Percentiles rank a stretch among this genome's conserved stretches.
phyloP scores from a whole-genome alignment of 2,797 vertebrate species.

The Pseudomugil tenellus region DNA sequence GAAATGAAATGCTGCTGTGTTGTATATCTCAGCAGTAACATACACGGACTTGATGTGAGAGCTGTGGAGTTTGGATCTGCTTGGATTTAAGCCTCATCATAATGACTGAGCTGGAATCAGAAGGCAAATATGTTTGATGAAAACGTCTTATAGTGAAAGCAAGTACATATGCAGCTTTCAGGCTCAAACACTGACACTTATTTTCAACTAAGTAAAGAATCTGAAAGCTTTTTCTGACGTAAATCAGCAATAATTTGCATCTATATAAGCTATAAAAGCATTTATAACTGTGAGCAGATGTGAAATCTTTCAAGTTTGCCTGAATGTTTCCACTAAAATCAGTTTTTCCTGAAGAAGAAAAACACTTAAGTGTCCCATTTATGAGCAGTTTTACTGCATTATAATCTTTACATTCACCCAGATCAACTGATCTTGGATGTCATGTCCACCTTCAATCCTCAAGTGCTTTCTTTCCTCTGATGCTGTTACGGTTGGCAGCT shows the following conservation, averaged over 20 bases:
- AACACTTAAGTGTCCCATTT: background rate
- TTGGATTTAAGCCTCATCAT: background rate
- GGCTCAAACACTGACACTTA: background rate
- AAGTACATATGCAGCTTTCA: background rate
- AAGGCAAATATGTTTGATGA: background rate
- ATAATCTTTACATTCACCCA: slow-evolving; percentile 25
- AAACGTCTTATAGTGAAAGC: background rate
- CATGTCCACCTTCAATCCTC: slow-evolving; percentile 5
- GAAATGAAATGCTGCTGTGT: slow-evolving; percentile 51
- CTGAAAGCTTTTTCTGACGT: background rate
- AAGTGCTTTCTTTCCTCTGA: slow-evolving; percentile 1
- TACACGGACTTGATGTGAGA: slow-evolving; percentile 14
- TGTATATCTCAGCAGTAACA: slow-evolving; percentile 24
- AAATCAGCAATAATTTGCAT: background rate
- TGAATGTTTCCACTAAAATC: slow-evolving; percentile 5
- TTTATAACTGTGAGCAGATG: background rate
- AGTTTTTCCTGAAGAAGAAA: background rate
- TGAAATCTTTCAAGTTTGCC: background rate
- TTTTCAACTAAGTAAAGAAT: background rate
- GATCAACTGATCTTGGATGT: background rate
- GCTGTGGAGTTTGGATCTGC: slow-evolving; percentile 6
- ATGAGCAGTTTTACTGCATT: slow-evolving; percentile 18
- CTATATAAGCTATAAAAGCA: background rate
- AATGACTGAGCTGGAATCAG: slow-evolving; percentile 31
- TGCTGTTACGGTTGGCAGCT: slow-evolving; percentile 27